These are phyloP conservation scores for Crotalus helleri DNA, from an alignment of 2,113 vertebrate species.

Conservation along the genomic window DNA sequence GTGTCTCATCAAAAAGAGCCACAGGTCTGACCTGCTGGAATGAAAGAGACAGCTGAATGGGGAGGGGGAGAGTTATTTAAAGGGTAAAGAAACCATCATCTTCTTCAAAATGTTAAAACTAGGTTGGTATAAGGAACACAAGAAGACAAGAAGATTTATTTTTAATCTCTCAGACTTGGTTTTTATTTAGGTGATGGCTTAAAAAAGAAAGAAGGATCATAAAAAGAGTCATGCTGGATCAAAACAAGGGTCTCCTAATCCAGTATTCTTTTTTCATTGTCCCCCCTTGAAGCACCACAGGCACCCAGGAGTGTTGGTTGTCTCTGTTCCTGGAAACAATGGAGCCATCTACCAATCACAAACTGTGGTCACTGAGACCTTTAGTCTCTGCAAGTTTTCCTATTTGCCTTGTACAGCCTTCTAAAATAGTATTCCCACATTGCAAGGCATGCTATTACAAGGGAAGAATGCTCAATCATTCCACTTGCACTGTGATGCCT, in stretches of 20 bases:
- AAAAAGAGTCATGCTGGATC: neutral
- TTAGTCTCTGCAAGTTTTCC: neutral
- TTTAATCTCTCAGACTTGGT: neutral
- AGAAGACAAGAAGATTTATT: neutral
- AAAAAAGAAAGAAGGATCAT: neutral
- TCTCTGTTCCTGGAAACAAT: neutral
- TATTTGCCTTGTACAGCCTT: neutral
- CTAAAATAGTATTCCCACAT: neutral
- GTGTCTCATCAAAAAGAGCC: constrained; percentile 47
- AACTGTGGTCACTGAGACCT: neutral
- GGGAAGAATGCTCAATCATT: neutral
- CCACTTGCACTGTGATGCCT: neutral
- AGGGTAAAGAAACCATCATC: neutral
- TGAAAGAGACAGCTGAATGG: constrained; percentile 48
- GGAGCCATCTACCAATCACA: neutral
- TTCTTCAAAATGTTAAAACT: neutral
- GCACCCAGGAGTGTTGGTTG: neutral
- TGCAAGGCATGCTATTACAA: neutral
- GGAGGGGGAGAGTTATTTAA: constrained; percentile 41
- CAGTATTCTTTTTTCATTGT: neutral
- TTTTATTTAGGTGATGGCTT: neutral
- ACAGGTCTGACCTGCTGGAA: constrained; percentile 53
- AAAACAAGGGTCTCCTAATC: neutral
- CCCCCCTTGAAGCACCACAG: neutral
- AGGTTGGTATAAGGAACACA: neutral